Base-by-base conservation (phyloP, 53 echinoderm and acorn worm genomes). In the Temnopleurus reevesii region DNA sequence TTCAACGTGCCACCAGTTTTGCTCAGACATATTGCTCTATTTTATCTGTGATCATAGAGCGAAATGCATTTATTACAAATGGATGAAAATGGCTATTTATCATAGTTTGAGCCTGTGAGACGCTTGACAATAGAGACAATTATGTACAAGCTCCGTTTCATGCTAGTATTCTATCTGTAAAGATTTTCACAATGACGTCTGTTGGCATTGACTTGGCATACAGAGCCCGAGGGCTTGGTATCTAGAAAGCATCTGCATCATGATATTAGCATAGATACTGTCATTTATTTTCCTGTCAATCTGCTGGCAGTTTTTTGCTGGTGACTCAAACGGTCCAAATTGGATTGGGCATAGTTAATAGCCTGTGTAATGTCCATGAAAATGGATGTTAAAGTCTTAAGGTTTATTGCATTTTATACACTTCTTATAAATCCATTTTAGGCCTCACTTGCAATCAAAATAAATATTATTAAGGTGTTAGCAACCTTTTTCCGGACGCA, bases 101-200 rank as follows among this genome's bases (percentile, higher is more conserved):
- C 41, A 41, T 71, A 19, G 21, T 71, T 41, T 41, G 17, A 41
- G 23, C 38, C 41, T 38, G 36, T 71, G n/a, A n/a, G n/a, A n/a
- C 6, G 23, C 13, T n/a, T n/a, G 41, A 71, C 71, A 71, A 71
- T 71, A 71, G 71, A 71, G n/a, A 71, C 63, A 63, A 63, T 63
- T 33, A 63, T 63, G n/a, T 23, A 56, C 56, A 18, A 56, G 56
- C 56, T 6, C 35, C 33, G 19, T 33, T 64, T 15, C 1, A 35
- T 18, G 10, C 43, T 38, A 56, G n/a, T 38, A 9, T 27, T 13
- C 63, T 63, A n/a, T 21, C 36, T 19, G 41, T 13, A 17, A 36
- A 8, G n/a, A 36, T 41, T 41, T 71, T 1, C n/a, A 18, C 34
- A 6, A 27, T 58, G 58, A 41, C 41, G 41, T 71, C 36, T 38